phyloP scores from a whole-genome alignment of 2,113 vertebrate genomes.

The Alaudala cheleensis region DNA sequence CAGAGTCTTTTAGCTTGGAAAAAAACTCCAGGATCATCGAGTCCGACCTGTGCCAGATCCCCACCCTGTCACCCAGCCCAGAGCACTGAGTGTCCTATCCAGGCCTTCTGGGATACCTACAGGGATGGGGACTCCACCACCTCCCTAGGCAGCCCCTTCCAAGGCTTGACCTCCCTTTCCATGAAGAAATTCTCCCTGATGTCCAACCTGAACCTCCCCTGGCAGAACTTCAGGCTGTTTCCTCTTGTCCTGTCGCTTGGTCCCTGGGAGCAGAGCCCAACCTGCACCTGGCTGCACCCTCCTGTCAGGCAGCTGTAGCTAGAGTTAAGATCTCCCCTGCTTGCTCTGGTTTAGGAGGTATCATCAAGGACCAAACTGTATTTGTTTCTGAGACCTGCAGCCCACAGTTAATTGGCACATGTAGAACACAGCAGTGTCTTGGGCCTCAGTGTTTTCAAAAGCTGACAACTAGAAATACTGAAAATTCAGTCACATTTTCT shows the following conservation, averaged over 20 bases:
- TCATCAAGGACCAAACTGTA: not conserved
- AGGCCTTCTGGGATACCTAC: not conserved
- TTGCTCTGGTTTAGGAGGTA: not conserved
- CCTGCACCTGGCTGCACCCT: not conserved
- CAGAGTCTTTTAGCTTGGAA: not conserved
- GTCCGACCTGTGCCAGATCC: not conserved
- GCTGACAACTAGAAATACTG: not conserved
- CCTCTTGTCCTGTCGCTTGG: not conserved
- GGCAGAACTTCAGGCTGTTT: not conserved
- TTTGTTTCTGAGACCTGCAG: not conserved
- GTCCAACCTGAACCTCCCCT: not conserved
- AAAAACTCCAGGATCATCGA: fast-evolving
- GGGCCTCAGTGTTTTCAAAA: not conserved
- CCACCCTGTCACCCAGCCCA: not conserved
- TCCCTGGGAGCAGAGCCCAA: fast-evolving
- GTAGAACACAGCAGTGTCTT: not conserved
- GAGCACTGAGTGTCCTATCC: not conserved
- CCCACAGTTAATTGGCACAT: not conserved
- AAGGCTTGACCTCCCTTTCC: not conserved
- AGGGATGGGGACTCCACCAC: not conserved
- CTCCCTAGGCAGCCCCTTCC: not conserved
- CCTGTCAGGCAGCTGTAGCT: not conserved
- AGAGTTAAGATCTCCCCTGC: not conserved
- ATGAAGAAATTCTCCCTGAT: not conserved
- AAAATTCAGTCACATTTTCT: not conserved